These are phyloP conservation scores for Volucella bombylans DNA, from an alignment of 2,888 invertebrate genomes.

Conservation along the genomic window DNA sequence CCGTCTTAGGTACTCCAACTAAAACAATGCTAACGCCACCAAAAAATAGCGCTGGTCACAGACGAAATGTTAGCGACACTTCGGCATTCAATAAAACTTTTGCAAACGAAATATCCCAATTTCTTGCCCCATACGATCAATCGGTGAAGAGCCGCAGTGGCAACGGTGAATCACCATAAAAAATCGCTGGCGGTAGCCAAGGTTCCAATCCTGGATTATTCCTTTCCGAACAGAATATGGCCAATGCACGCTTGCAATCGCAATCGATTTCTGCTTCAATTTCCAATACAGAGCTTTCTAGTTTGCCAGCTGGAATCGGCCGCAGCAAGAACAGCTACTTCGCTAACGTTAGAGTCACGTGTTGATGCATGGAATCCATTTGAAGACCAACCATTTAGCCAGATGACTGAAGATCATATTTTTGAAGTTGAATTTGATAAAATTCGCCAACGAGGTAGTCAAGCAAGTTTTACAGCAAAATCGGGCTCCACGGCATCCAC, in stretches of 20 bases:
- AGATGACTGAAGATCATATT: slow-evolving; percentile 90
- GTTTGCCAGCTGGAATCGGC: slow-evolving; percentile 75
- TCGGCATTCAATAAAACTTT: slow-evolving; percentile 91
- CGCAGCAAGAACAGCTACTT: slow-evolving; percentile 61
- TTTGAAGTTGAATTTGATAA: slow-evolving; percentile 93
- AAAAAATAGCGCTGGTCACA: slow-evolving; percentile 84
- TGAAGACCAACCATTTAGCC: slow-evolving; percentile 88
- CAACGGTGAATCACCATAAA: slow-evolving; percentile 73
- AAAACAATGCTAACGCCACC: slow-evolving; percentile 80
- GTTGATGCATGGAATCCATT: slow-evolving; percentile 93
- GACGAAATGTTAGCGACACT: slow-evolving; percentile 92
- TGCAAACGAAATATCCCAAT: slow-evolving; percentile 89
- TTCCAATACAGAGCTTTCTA: slow-evolving; percentile 76
- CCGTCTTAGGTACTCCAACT: slow-evolving; percentile 78
- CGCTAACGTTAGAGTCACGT: slow-evolving; percentile 78
- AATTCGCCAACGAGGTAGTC: slow-evolving; percentile 88
- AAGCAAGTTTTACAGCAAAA: slow-evolving; percentile 85
- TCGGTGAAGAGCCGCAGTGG: slow-evolving; percentile 84
- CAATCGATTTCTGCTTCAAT: slow-evolving; percentile 78
- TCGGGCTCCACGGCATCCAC: slow-evolving; percentile 82
- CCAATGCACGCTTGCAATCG: slow-evolving; percentile 70
- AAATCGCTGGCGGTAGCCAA: slow-evolving; percentile 65
- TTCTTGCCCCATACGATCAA: slow-evolving; percentile 88
- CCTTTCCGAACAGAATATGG: slow-evolving; percentile 78
- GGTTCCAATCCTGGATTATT: slow-evolving; percentile 81